These are phyloP conservation scores for Acanthoscelides obtectus DNA, from an alignment of 2,888 invertebrate genomes.

Conservation along the genomic window DNA sequence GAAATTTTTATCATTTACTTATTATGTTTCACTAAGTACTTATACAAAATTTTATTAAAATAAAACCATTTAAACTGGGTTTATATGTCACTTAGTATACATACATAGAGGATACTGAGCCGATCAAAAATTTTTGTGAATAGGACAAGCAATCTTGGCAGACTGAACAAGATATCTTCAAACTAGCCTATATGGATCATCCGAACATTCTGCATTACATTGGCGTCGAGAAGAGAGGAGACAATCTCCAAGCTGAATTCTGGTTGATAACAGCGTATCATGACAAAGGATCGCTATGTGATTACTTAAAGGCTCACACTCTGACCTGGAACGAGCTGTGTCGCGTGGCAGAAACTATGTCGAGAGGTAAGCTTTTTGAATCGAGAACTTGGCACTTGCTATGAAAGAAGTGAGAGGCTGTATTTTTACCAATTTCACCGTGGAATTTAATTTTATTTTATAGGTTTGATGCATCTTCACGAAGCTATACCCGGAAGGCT, in stretches of 20 bases:
- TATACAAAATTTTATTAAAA: no score
- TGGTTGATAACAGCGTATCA: conserved; percentile 97
- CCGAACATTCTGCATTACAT: conserved; percentile 86
- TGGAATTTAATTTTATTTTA: background rate
- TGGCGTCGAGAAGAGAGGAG: conserved; percentile 85
- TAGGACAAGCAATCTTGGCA: conserved; percentile 90
- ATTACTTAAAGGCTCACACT: conserved; percentile 88
- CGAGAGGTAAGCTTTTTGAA: conserved; percentile 53
- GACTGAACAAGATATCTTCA: conserved; percentile 91
- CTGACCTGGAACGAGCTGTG: conserved; percentile 83
- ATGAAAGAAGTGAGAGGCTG: no score
- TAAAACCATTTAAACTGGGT: no score
- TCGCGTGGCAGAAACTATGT: conserved; percentile 82
- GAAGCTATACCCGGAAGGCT: conserved; percentile 76
- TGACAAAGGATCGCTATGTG: conserved; percentile 87
- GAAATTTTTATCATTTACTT: no score
- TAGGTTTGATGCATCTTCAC: conserved; percentile 84
- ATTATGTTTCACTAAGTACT: no score
- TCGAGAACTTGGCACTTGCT: no score
- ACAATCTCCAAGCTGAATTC: conserved; percentile 79
- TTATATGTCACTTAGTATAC: no score
- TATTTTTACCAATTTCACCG: background rate
- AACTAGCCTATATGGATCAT: conserved; percentile 87
- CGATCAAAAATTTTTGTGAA: no score
- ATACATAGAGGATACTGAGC: no score